These are phyloP conservation scores for Helleia helle DNA, from an alignment of 2,888 invertebrate species.

Conservation along the genomic window DNA sequence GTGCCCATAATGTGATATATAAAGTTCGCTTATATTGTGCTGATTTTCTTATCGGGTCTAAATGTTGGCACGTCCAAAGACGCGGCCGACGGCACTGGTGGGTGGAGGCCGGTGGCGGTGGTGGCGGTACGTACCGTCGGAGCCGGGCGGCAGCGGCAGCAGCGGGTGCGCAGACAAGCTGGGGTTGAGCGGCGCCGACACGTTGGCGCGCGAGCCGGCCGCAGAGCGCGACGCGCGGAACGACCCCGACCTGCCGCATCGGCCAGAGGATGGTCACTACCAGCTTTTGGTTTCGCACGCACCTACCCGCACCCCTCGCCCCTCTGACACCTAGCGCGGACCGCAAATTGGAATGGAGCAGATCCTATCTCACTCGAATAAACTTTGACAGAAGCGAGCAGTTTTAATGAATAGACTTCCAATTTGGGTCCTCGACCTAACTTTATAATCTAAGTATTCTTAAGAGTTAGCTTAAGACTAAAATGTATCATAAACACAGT, in stretches of 20 bases:
- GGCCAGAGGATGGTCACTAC: conserved; percentile 69
- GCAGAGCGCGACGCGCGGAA: conserved; percentile 89
- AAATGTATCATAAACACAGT: conserved; percentile 9
- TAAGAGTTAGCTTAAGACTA: conserved; percentile 10
- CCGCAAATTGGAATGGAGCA: conserved; percentile 2
- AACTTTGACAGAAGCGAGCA: background rate
- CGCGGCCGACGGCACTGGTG: too few relatives aligned
- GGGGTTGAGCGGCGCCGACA: conserved; percentile 81
- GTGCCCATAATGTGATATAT: too few relatives aligned
- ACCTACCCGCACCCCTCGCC: conserved; percentile 4
- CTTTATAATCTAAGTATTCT: background rate
- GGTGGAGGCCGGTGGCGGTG: conserved; percentile 7
- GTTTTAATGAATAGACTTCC: background rate
- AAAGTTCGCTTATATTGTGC: too few relatives aligned
- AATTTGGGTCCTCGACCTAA: conserved; percentile 1
- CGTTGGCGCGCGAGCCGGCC: conserved; percentile 88
- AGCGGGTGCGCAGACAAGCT: conserved; percentile 95
- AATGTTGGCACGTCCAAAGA: conserved; percentile 1
- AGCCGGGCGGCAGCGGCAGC: conserved; percentile 89
- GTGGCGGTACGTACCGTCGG: conserved; percentile 59
- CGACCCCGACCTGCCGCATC: conserved; percentile 91
- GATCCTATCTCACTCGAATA: too few relatives aligned
- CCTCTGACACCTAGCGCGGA: conserved; percentile 10
- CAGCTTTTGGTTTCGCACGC: conserved; percentile 45
- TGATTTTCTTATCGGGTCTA: too few relatives aligned